These are phyloP conservation scores for Dreissena polymorpha DNA, from an alignment of 1,140 invertebrate species.

Conservation along the genomic window DNA sequence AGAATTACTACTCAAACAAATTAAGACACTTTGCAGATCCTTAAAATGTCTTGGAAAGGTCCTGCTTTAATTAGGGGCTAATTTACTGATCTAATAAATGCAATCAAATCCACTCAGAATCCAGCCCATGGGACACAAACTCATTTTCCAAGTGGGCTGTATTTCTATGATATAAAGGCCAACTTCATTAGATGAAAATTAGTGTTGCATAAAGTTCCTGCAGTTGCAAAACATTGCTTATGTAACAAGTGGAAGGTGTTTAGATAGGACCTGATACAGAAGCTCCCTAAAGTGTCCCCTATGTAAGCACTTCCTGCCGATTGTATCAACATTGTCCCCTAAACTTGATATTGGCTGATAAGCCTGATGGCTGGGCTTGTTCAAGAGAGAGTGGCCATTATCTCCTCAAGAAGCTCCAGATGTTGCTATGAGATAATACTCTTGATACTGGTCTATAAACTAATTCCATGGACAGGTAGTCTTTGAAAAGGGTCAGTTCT, in stretches of 20 bases:
- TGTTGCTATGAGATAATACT: neutral
- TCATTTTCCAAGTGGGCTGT: no score
- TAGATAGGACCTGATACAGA: neutral
- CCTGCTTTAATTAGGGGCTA: slow-evolving; percentile 15
- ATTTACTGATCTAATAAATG: slow-evolving; percentile 35
- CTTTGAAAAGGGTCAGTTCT: no score
- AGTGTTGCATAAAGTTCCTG: no score
- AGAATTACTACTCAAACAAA: slow-evolving; percentile 6
- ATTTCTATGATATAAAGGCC: no score
- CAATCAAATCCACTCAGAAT: neutral
- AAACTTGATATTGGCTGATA: slow-evolving; percentile 17
- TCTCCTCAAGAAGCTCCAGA: neutral
- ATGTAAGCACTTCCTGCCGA: slow-evolving; percentile 43
- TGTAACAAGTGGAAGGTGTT: neutral
- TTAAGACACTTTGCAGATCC: slow-evolving; percentile 28
- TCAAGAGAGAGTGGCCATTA: no score
- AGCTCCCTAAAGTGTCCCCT: slow-evolving; percentile 45
- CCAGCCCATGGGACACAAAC: neutral
- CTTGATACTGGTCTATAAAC: no score
- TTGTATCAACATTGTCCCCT: slow-evolving; percentile 31
- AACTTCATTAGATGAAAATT: no score
- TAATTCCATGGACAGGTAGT: no score
- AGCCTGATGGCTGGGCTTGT: no score
- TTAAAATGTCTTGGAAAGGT: slow-evolving; percentile 16
- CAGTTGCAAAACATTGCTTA: neutral